Conservation (phyloP, 1,140 invertebrate species). For the Drosophila sulfurigaster region DNA sequence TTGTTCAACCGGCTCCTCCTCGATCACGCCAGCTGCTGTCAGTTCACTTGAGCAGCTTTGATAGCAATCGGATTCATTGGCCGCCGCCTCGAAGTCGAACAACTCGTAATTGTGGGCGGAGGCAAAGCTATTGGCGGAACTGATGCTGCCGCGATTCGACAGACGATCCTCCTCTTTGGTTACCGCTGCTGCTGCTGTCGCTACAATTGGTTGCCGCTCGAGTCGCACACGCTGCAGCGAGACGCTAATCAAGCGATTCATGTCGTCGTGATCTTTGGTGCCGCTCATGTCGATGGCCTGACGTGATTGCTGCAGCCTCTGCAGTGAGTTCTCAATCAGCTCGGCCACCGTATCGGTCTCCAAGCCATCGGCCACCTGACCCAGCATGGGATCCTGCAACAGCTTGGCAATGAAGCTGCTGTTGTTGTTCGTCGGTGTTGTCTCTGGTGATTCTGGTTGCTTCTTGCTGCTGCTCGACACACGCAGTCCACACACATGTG, state of each 20-base stretch:
- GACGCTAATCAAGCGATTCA: conserved; percentile 87
- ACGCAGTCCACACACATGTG: conserved; percentile 88
- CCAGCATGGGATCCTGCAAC: conserved; percentile 87
- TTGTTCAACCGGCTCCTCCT: conserved; percentile 50
- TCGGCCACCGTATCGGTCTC: conserved; percentile 87
- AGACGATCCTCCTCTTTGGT: conserved; percentile 82
- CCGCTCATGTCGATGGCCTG: conserved; percentile 85
- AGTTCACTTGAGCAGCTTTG: conserved; percentile 88
- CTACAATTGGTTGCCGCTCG: conserved; percentile 76
- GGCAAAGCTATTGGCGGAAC: conserved; percentile 86
- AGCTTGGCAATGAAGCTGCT: conserved; percentile 86
- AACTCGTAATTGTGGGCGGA: conserved; percentile 86
- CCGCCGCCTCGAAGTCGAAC: conserved; percentile 84
- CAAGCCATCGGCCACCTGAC: conserved; percentile 87
- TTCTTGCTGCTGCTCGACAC: conserved; percentile 51
- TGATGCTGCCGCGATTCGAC: conserved; percentile 84
- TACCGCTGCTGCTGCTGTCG: conserved; percentile 1
- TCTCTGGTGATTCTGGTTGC: conserved; percentile 22
- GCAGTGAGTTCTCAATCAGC: conserved; percentile 88
- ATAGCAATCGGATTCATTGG: conserved; percentile 88
- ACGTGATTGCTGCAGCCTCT: conserved; percentile 87
- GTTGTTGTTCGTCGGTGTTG: conserved; percentile 15
- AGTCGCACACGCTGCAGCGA: conserved; percentile 86
- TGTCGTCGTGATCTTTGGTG: conserved; percentile 87
- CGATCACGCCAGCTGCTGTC: conserved; percentile 86